Evolutionary conservation across 1,140 invertebrate genomes (phyloP).

Genomic region (Amyelois transitella): DNA sequence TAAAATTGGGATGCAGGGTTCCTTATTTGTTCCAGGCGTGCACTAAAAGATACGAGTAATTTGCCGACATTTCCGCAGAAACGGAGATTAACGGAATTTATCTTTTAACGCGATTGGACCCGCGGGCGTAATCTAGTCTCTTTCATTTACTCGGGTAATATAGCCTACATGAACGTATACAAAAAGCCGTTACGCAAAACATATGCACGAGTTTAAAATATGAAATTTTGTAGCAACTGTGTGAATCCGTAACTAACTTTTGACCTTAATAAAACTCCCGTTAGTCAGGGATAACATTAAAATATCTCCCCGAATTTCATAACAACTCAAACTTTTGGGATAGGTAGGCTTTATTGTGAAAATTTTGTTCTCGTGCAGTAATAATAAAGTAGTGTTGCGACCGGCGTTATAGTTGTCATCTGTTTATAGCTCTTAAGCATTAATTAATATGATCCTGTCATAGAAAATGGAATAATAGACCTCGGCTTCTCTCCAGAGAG

Average conservation of each 20-base stretch:
- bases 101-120: too few relatives aligned
- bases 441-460: not conserved
- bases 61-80: too few relatives aligned
- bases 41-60: too few relatives aligned
- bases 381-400: not conserved
- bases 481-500: too few relatives aligned
- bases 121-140: too few relatives aligned
- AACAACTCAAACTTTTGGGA: slow-evolving; percentile 11
- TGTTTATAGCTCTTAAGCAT: not conserved
- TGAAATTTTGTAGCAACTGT: slow-evolving; percentile 5
- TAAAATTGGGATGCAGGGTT: too few relatives aligned
- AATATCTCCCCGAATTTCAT: slow-evolving; percentile 12
- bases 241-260: slow-evolving; percentile 6
- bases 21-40: too few relatives aligned
- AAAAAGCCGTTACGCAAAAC: too few relatives aligned
- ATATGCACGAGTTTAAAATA: not conserved
- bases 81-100: too few relatives aligned
- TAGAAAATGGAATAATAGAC: too few relatives aligned
- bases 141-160: too few relatives aligned
- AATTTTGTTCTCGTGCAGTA: slow-evolving; percentile 3
- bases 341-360: slow-evolving; percentile 7
- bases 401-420: not conserved
- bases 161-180: too few relatives aligned
- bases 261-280: slow-evolving; percentile 10
- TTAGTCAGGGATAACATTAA: slow-evolving; percentile 5